Percentiles rank a stretch among this genome's conserved stretches.
phyloP scores from a whole-genome alignment of 37 sponge, comb jelly and placozoan genomes.

The Diacarnus erythraeanus region DNA sequence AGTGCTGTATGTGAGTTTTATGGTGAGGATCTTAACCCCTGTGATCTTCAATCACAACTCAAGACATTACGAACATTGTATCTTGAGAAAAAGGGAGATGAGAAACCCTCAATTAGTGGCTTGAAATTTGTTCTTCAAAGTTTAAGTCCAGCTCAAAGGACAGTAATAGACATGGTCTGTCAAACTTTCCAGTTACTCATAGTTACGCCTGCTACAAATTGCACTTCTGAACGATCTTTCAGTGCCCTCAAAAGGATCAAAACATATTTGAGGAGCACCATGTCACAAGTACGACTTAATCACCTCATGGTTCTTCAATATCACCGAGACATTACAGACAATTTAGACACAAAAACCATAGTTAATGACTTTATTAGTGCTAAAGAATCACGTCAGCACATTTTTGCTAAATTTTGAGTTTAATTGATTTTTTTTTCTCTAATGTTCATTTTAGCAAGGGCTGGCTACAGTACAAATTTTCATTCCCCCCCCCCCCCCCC shows the following conservation, averaged over 20 bases:
- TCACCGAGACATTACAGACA: slow-evolving; percentile 60
- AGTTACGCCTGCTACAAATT: slow-evolving; percentile 69
- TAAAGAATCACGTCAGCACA: neutral
- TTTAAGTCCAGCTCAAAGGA: slow-evolving; percentile 25
- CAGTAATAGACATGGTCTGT: slow-evolving; percentile 42
- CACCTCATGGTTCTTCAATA: no score
- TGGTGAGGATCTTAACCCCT: slow-evolving; percentile 51
- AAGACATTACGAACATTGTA: slow-evolving; percentile 31
- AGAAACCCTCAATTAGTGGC: slow-evolving; percentile 37
- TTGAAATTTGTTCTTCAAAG: slow-evolving; percentile 46
- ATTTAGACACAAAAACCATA: slow-evolving; percentile 37
- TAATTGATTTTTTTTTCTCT: no score
- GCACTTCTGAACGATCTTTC: slow-evolving; percentile 73
- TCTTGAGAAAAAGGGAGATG: slow-evolving; percentile 26
- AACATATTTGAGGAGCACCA: slow-evolving; percentile 69
- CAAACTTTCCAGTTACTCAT: slow-evolving; percentile 65
- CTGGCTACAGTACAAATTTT: no score
- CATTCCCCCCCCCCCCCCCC: no score
- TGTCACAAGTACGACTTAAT: slow-evolving; percentile 66
- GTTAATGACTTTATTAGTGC: slow-evolving; percentile 5
- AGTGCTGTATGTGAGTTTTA: no score
- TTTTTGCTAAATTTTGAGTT: neutral
- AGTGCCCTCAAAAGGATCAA: slow-evolving; percentile 76
- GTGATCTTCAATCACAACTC: slow-evolving; percentile 58
- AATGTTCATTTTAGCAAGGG: no score